Evolutionary conservation across 2,797 vertebrate genomes (phyloP).

Genomic region (Loris lydekkerianus): DNA sequence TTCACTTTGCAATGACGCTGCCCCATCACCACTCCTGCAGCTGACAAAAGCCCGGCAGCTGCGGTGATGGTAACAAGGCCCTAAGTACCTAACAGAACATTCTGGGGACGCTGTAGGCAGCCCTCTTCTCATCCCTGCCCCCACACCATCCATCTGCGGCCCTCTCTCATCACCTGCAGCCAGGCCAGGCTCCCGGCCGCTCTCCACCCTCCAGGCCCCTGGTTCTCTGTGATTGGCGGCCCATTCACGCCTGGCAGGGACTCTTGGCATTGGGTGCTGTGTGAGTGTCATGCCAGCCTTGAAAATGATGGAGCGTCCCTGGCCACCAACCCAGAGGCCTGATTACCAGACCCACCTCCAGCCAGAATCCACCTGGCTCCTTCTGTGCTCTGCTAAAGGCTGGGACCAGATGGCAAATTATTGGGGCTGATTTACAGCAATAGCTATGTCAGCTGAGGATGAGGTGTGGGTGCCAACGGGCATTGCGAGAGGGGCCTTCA

Average conservation of each 20-base stretch:
- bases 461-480: background rate
- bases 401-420: slow-evolving; percentile 80
- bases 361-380: slow-evolving; percentile 64
- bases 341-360: background rate
- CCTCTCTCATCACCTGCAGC: background rate
- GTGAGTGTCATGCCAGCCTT: background rate
- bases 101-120: background rate
- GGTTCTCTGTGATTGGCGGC: background rate
- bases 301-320: slow-evolving; percentile 25
- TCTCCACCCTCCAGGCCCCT: background rate
- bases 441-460: background rate
- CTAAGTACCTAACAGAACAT: background rate
- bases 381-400: slow-evolving; percentile 11
- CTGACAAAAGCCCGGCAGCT: background rate
- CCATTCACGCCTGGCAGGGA: background rate
- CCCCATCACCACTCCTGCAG: background rate
- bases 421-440: slow-evolving; percentile 68
- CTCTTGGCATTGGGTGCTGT: slow-evolving; percentile 14
- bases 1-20: accelerated
- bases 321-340: background rate
- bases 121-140: background rate
- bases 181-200: background rate
- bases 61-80: background rate
- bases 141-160: background rate
- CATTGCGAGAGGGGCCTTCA: background rate